Conservation (phyloP, 2,888 invertebrate species). For the Sarcophaga variegata region DNA sequence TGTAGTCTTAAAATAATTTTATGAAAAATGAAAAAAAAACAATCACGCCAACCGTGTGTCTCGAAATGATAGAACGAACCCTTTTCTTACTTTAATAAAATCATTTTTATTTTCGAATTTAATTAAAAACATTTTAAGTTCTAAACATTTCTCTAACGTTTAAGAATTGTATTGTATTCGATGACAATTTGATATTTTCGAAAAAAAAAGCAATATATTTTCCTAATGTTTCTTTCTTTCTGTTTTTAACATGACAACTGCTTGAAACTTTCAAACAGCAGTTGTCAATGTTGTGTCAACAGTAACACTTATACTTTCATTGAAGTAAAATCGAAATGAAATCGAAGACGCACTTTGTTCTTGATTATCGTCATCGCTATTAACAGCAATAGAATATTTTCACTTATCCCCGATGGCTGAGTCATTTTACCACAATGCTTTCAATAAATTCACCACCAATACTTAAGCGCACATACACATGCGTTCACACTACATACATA, state of each 20-base stretch:
- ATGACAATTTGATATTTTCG: slow-evolving; percentile 34
- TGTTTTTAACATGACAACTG: slow-evolving; percentile 28
- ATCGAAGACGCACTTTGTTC: slow-evolving; percentile 48
- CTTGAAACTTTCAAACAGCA: slow-evolving; percentile 28
- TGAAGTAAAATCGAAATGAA: slow-evolving; percentile 54
- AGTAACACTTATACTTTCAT: slow-evolving; percentile 63
- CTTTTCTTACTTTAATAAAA: slow-evolving; percentile 10
- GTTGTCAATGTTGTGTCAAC: slow-evolving; percentile 68
- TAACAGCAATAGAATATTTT: slow-evolving; percentile 56
- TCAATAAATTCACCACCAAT: slow-evolving; percentile 65
- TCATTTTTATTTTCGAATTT: slow-evolving; percentile 33
- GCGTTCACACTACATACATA: slow-evolving; percentile 16
- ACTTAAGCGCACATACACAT: slow-evolving; percentile 49
- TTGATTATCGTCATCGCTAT: slow-evolving; percentile 64
- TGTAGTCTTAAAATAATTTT: slow-evolving; percentile 5
- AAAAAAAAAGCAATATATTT: slow-evolving; percentile 18
- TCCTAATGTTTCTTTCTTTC: slow-evolving; percentile 6
- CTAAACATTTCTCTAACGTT: slow-evolving; percentile 47
- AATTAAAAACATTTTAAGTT: slow-evolving; percentile 63
- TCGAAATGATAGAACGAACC: not conserved
- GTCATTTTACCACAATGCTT: slow-evolving; percentile 58
- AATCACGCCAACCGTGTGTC: not conserved
- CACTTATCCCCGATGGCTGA: slow-evolving; percentile 29
- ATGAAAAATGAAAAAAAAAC: not conserved
- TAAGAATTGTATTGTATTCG: slow-evolving; percentile 10